phyloP scores from a whole-genome alignment of 2,888 invertebrate species.

The Limenitis arthemis region DNA sequence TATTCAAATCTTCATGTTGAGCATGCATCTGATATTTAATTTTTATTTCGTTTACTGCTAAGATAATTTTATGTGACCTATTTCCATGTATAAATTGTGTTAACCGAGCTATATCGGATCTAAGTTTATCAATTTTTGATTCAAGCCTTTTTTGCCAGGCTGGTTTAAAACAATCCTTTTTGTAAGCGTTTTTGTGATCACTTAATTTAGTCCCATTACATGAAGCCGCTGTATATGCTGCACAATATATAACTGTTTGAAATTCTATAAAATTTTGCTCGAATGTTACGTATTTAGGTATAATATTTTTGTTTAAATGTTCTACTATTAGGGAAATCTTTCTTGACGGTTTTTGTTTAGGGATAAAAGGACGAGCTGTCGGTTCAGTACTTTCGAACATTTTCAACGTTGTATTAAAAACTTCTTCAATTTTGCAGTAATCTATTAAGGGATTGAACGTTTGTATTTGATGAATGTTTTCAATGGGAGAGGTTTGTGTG shows the following conservation, averaged over 20 bases:
- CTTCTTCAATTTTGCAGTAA: background rate
- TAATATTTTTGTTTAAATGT: background rate
- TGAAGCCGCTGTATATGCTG: conserved; percentile 5
- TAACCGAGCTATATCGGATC: conserved; percentile 13
- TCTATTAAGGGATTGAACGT: background rate
- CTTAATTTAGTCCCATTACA: background rate
- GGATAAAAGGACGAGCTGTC: background rate
- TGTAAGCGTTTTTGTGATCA: background rate
- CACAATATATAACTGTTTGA: conserved; percentile 4
- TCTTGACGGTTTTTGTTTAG: background rate
- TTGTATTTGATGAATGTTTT: background rate
- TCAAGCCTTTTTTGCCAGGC: conserved; percentile 19
- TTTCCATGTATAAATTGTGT: conserved; percentile 14
- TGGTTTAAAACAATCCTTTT: background rate
- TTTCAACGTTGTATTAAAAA: background rate
- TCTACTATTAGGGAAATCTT: background rate
- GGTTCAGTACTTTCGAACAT: background rate
- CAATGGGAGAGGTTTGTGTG: no score
- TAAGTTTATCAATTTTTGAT: conserved; percentile 8
- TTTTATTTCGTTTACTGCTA: conserved; percentile 3
- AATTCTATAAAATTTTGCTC: background rate
- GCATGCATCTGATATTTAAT: conserved; percentile 9
- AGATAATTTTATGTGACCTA: conserved; percentile 3
- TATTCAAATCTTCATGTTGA: conserved; percentile 9
- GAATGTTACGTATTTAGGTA: background rate